Base-by-base conservation (phyloP, 2,113 vertebrate species). In the Sylvia atricapilla region DNA sequence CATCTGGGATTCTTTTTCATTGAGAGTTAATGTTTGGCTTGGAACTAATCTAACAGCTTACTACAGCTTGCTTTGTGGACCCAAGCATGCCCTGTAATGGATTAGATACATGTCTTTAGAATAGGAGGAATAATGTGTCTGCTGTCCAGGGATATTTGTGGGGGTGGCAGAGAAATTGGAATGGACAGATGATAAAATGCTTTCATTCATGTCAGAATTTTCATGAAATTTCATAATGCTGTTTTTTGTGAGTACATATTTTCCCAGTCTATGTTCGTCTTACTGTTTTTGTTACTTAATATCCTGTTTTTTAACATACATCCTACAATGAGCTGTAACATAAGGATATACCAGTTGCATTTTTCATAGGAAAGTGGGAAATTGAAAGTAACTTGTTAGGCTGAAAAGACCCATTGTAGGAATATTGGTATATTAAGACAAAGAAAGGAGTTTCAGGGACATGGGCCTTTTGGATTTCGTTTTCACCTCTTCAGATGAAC, bases 41-140 rank as follows among this genome's bases (percentile, higher is more conserved):
- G 80, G 50, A 91, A 49, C 77, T 86, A 81, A 90, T 50, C 43
- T 93, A 87, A 72, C 81, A 82, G 85, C 47, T 95, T 96, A 80
- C 74, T 63, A 35, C 72, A 87, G 77, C 73, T 81, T 93, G 87
- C 7, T 27, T 41, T 95, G 72, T 79, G 78, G 66, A 90, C 85
- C 85, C 11, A 2, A 44, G 46, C 60, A 43, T 78, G 75, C 69
- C 35, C 77, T 93, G 41, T 94, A 76, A 93, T 84, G 89, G 49
- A 73, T 84, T 87, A 64, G 92, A 79, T 82, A 79, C 46, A 33
- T 47, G 2, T 91, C 94, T 70, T 93, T 91, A 80, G 79, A 86
- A 25, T 50, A 64, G 82, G 67, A 84, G 37, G 78, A 41, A 75
- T 73, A 47, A 77, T 86, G 46, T 85, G 83, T 76, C 81, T 58